Conservation (phyloP, 2,113 vertebrate genomes). For the Heteronetta atricapilla region DNA sequence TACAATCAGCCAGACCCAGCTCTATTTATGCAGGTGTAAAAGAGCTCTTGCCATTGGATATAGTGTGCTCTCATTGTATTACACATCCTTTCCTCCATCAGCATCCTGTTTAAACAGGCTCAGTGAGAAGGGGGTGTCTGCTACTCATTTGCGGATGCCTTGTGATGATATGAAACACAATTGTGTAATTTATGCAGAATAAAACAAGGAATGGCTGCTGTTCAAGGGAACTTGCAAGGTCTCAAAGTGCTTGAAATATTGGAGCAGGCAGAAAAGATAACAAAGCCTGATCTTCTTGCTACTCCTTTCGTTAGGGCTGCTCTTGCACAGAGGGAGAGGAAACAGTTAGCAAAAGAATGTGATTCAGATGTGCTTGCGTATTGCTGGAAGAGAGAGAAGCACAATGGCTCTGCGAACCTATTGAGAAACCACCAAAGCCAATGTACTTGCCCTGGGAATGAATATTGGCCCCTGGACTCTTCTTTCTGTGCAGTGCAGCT, state of each 20-base stretch:
- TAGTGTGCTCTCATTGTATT: constrained; percentile 42
- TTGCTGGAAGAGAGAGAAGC: constrained; percentile 35
- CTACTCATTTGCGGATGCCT: constrained; percentile 55
- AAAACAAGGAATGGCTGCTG: constrained; percentile 51
- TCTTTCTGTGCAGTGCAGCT: constrained; percentile 2
- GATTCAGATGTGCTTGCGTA: constrained; percentile 46
- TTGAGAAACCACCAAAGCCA: constrained; percentile 39
- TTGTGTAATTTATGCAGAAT: constrained; percentile 53
- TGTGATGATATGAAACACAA: constrained; percentile 63
- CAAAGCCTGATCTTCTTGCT: constrained; percentile 30
- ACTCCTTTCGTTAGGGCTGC: neutral
- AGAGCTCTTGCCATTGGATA: constrained; percentile 48
- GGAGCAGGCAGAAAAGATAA: constrained; percentile 62
- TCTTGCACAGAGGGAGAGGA: constrained; percentile 9
- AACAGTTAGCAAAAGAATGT: neutral
- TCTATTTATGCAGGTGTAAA: constrained; percentile 74
- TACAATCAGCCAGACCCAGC: neutral
- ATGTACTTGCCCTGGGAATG: constrained; percentile 2
- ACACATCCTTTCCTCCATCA: constrained; percentile 59
- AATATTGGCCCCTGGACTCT: constrained; percentile 33
- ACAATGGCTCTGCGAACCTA: constrained; percentile 20
- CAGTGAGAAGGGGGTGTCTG: constrained; percentile 49
- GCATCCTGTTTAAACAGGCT: constrained; percentile 69
- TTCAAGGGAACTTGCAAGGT: constrained; percentile 31
- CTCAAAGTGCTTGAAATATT: constrained; percentile 47